phyloP scores from a whole-genome alignment of 2,888 invertebrate genomes.

The Oscheius sp. region DNA sequence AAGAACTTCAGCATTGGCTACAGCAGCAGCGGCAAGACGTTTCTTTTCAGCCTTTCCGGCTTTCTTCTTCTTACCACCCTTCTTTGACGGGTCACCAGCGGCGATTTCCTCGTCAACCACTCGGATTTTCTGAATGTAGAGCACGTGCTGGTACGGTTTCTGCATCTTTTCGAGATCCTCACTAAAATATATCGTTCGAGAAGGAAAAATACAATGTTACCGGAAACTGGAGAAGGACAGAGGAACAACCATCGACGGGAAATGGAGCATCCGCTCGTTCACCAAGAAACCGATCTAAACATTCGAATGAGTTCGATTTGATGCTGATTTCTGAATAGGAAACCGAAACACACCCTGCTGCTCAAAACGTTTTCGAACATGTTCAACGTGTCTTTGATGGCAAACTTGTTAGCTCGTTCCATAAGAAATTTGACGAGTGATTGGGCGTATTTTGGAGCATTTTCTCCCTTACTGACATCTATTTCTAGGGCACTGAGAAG shows the following conservation, averaged over 20 bases:
- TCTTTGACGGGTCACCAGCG: background rate
- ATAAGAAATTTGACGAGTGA: slow-evolving; percentile 52
- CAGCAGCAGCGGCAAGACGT: slow-evolving; percentile 55
- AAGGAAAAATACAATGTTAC: slow-evolving; percentile 11
- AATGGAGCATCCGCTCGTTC: slow-evolving; percentile 70
- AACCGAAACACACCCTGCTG: background rate
- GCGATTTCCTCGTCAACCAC: slow-evolving; percentile 38
- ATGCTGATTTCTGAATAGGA: background rate
- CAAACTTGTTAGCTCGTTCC: slow-evolving; percentile 58
- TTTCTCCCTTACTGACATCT: slow-evolving; percentile 25
- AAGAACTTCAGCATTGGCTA: slow-evolving; percentile 52
- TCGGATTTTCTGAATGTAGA: slow-evolving; percentile 61
- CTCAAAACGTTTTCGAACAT: slow-evolving; percentile 5
- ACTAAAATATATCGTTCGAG: slow-evolving; percentile 22
- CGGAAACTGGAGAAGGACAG: slow-evolving; percentile 53
- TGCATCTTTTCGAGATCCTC: slow-evolving; percentile 43
- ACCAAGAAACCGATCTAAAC: slow-evolving; percentile 53
- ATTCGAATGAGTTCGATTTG: background rate
- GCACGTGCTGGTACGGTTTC: slow-evolving; percentile 41
- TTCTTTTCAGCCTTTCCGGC: slow-evolving; percentile 66
- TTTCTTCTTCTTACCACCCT: slow-evolving; percentile 49
- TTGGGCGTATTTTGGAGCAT: slow-evolving; percentile 14
- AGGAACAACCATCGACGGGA: slow-evolving; percentile 61
- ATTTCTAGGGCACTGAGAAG: slow-evolving; percentile 26
- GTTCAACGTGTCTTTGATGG: slow-evolving; percentile 42